phyloP scores from a whole-genome alignment of 2,113 vertebrate species.

The Seriola rivoliana region DNA sequence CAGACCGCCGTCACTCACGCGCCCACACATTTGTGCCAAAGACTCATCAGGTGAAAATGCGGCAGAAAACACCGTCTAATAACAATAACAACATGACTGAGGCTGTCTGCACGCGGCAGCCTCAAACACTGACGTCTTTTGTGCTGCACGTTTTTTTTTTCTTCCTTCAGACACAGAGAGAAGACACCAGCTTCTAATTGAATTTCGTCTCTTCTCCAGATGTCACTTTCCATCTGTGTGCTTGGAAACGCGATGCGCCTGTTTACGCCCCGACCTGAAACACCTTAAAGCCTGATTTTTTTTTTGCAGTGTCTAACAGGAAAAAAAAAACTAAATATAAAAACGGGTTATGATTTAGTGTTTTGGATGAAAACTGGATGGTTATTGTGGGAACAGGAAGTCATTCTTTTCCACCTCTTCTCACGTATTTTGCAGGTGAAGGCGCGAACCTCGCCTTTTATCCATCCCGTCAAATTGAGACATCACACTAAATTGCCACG shows the following conservation, averaged over 20 bases:
- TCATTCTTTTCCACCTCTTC: neutral
- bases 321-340: neutral
- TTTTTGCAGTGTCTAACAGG: accelerated
- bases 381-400: neutral
- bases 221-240: conserved; percentile 96
- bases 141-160: conserved; percentile 23
- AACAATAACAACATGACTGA: neutral
- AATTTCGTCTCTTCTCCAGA: conserved; percentile 91
- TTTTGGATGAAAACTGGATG: neutral
- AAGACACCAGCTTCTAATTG: conserved; percentile 88
- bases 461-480: conserved; percentile 75
- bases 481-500: conserved; percentile 78
- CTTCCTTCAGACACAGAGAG: conserved; percentile 74
- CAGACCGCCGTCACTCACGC: neutral
- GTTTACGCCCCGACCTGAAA: conserved; percentile 57
- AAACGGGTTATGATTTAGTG: too few species aligned
- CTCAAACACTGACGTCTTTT: conserved; percentile 46
- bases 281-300: conserved; percentile 17
- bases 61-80: neutral
- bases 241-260: conserved; percentile 82
- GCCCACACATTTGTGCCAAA: neutral
- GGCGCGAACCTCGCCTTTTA: conserved; percentile 3
- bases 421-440: neutral
- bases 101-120: neutral
- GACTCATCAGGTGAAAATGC: conserved; percentile 22